phyloP scores from a whole-genome alignment of 2,888 invertebrate species.

The Eristalinus sepulchralis region DNA sequence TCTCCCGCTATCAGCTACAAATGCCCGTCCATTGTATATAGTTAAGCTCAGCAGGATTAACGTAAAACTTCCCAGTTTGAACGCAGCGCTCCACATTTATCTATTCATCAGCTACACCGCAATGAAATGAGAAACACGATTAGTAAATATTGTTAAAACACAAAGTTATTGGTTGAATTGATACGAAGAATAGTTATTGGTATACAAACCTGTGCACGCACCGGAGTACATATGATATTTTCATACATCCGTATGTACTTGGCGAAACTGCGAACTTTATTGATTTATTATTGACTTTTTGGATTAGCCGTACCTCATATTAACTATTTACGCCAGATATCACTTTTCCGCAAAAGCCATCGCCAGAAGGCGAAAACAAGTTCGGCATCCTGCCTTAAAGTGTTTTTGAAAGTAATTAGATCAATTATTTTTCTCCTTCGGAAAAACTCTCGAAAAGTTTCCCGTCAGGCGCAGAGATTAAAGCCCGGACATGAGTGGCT shows the following conservation, averaged over 20 bases:
- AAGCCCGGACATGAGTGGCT: slow-evolving; percentile 16
- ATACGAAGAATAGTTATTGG: slow-evolving; percentile 12
- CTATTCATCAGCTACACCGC: neutral
- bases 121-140: neutral
- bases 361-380: slow-evolving; percentile 1
- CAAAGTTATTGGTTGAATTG: slow-evolving; percentile 17
- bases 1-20: neutral
- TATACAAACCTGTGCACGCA: slow-evolving; percentile 26
- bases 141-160: slow-evolving; percentile 3
- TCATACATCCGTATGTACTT: neutral
- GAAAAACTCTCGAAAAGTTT: slow-evolving; percentile 51
- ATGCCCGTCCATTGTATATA: neutral
- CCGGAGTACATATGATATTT: neutral
- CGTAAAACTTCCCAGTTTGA: neutral
- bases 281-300: slow-evolving; percentile 34
- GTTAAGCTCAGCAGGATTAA: neutral
- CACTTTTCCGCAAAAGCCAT: slow-evolving; percentile 6
- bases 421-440: slow-evolving; percentile 59
- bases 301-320: neutral
- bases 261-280: neutral
- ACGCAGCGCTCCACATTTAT: neutral
- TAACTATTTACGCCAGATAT: slow-evolving; percentile 31
- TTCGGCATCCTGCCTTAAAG: slow-evolving; percentile 5
- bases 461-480: slow-evolving; percentile 41
- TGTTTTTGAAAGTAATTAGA: slow-evolving; percentile 50